Evolutionary conservation across 2,888 invertebrate genomes (phyloP).

Genomic region (Cyclophora punctaria): DNA sequence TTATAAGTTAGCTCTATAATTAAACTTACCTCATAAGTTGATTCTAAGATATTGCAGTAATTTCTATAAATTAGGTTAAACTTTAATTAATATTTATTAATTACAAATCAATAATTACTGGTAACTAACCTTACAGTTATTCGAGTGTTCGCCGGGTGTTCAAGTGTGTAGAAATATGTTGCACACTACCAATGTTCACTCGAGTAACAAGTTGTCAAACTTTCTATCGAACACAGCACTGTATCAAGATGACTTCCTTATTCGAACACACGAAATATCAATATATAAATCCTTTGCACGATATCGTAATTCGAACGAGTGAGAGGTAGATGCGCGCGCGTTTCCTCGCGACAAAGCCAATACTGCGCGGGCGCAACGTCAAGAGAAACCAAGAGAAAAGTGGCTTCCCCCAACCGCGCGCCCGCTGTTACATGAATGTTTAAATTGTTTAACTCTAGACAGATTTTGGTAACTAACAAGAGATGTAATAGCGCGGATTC

Average conservation of each 20-base stretch:
- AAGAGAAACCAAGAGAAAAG: conserved; percentile 70
- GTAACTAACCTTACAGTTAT: conserved; percentile 57
- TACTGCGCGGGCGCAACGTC: conserved; percentile 48
- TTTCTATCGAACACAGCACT: conserved; percentile 47
- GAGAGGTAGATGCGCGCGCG: conserved; percentile 39
- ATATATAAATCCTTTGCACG: conserved; percentile 7
- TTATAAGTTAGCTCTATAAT: too few relatives aligned
- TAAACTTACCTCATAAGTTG: too few relatives aligned
- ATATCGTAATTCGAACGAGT: conserved; percentile 8
- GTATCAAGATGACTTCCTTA: conserved; percentile 23
- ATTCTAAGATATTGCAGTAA: too few relatives aligned
- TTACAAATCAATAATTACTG: conserved; percentile 1
- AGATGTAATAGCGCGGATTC: conserved; percentile 27
- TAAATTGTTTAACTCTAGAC: conserved; percentile 31
- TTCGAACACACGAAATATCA: conserved; percentile 26
- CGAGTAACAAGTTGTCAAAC: conserved; percentile 33
- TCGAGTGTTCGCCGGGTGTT: conserved; percentile 37
- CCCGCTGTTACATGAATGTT: conserved; percentile 61
- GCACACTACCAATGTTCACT: conserved; percentile 35
- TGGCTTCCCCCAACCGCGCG: conserved; percentile 39
- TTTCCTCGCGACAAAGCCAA: conserved; percentile 35
- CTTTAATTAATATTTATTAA: too few relatives aligned
- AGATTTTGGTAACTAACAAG: conserved; percentile 36
- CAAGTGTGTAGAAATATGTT: conserved; percentile 25
- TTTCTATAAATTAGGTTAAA: too few relatives aligned